Percentiles rank a stretch among this genome's conserved stretches.
Evolutionary conservation across 2,888 invertebrate species (phyloP).

Genomic region (Hecatera dysodea): DNA sequence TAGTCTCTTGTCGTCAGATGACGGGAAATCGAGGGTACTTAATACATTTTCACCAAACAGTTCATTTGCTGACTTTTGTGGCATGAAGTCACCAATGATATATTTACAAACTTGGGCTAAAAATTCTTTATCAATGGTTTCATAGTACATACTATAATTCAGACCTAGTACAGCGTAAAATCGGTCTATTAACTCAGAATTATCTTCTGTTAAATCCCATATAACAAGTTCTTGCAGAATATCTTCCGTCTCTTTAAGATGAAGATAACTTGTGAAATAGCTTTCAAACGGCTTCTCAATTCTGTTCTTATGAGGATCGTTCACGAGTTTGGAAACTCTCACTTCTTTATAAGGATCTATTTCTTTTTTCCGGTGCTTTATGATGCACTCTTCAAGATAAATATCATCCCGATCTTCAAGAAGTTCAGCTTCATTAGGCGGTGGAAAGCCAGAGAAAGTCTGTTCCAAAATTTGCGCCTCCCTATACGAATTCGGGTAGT

Average conservation of each 20-base stretch:
- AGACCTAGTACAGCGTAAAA: conserved; percentile 91
- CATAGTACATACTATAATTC: conserved; percentile 91
- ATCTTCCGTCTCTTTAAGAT: conserved; percentile 83
- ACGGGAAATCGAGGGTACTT: conserved; percentile 79
- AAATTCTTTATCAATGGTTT: conserved; percentile 88
- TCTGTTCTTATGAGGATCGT: conserved; percentile 85
- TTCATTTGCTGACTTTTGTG: conserved; percentile 76
- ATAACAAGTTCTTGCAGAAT: conserved; percentile 83
- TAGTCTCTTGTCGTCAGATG: conserved; percentile 79
- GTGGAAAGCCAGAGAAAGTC: conserved; percentile 88
- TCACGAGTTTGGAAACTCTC: conserved; percentile 88
- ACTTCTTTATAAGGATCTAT: conserved; percentile 80
- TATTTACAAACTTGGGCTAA: conserved; percentile 88
- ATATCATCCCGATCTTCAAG: conserved; percentile 82
- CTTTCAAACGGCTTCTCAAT: conserved; percentile 84
- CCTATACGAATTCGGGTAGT: conserved; percentile 91
- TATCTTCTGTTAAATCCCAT: conserved; percentile 84
- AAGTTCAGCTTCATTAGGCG: conserved; percentile 83
- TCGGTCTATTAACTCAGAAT: conserved; percentile 89
- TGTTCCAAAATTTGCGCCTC: conserved; percentile 92
- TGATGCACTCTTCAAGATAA: conserved; percentile 83
- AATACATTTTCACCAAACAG: conserved; percentile 85
- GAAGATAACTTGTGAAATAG: conserved; percentile 91
- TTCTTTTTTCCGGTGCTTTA: conserved; percentile 80
- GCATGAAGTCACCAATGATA: conserved; percentile 84